phyloP scores from a whole-genome alignment of 2,113 vertebrate genomes.

The Prionailurus bengalensis region DNA sequence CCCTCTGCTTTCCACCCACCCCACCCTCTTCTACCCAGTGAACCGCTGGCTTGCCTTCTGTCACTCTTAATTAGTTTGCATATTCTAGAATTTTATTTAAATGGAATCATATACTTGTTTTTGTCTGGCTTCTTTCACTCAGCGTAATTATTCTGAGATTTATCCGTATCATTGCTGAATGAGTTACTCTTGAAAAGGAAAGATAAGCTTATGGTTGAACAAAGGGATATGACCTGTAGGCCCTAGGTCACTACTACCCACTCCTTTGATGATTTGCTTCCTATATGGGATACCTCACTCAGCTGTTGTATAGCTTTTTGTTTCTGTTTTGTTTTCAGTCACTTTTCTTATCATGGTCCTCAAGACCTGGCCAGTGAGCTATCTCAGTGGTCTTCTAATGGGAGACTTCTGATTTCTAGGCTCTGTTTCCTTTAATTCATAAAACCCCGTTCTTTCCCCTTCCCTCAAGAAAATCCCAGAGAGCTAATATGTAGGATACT shows the following conservation, averaged over 20 bases:
- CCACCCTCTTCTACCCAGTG: background rate
- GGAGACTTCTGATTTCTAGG: background rate
- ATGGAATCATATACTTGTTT: background rate
- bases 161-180: background rate
- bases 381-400: background rate
- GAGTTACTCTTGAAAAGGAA: conserved; percentile 20
- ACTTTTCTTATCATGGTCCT: background rate
- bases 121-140: conserved; percentile 19
- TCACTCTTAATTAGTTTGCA: background rate
- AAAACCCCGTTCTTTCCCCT: background rate
- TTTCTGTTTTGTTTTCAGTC: background rate
- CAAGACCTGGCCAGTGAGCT: background rate
- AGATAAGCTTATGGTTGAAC: conserved; percentile 41
- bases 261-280: background rate
- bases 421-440: background rate
- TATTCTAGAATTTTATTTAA: conserved; percentile 6
- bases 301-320: background rate
- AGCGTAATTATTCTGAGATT: conserved; percentile 12
- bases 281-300: background rate
- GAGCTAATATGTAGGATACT: background rate
- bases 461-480: background rate
- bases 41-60: background rate
- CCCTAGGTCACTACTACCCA: background rate
- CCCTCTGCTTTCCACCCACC: background rate
- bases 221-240: background rate